These are phyloP conservation scores for Macquaria ambigua DNA, from an alignment of 2,113 vertebrate genomes.

Conservation along the genomic window DNA sequence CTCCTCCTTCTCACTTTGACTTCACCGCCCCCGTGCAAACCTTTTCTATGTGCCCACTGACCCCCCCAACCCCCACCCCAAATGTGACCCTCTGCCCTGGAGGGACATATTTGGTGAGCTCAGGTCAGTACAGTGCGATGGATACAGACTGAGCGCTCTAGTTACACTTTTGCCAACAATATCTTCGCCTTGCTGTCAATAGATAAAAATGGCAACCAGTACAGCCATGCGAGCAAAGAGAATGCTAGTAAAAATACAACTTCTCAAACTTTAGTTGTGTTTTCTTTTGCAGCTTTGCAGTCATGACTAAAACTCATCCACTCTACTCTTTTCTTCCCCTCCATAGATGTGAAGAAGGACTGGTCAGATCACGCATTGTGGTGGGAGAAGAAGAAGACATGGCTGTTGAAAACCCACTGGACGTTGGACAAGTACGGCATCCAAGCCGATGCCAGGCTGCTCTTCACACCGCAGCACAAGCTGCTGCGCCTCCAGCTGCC, in stretches of 20 bases:
- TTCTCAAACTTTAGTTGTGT: neutral
- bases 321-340: neutral
- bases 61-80: conserved; percentile 12
- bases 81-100: conserved; percentile 48
- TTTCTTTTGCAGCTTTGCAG: conserved; percentile 1
- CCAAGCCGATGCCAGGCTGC: conserved; percentile 95
- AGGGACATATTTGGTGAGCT: conserved; percentile 60
- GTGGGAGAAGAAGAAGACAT: conserved; percentile 99
- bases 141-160: conserved; percentile 10
- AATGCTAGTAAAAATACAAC: neutral
- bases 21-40: conserved; percentile 45
- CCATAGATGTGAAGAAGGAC: conserved; percentile 97
- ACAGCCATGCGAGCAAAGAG: neutral
- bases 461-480: conserved; percentile 99
- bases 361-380: conserved; percentile 98
- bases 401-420: conserved; percentile 99
- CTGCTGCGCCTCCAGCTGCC: conserved; percentile 96
- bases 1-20: conserved; percentile 56
- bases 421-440: conserved; percentile 99
- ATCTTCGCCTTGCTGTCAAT: neutral
- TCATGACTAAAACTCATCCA: neutral
- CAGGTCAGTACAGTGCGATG: conserved; percentile 41
- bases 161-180: conserved; percentile 29
- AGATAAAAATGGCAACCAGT: neutral
- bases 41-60: neutral